phyloP scores from a whole-genome alignment of 2,888 invertebrate genomes.

The Dicycla oo region DNA sequence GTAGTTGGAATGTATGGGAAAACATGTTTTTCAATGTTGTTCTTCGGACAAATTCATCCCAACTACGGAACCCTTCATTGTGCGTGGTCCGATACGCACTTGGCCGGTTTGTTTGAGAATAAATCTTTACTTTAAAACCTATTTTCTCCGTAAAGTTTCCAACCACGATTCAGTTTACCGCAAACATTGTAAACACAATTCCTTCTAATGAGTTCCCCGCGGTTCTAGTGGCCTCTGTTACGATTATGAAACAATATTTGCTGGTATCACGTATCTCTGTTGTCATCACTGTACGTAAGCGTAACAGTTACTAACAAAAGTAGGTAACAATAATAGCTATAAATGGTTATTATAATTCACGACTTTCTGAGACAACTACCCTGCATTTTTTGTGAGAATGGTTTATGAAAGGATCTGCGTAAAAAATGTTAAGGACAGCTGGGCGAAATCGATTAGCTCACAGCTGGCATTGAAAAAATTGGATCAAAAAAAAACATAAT shows the following conservation, averaged over 20 bases:
- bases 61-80: no score
- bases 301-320: constrained; percentile 50
- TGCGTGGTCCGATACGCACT: no score
- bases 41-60: no score
- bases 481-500: constrained; percentile 10
- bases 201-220: constrained; percentile 38
- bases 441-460: constrained; percentile 23
- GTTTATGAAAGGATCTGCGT: constrained; percentile 43
- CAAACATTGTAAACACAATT: constrained; percentile 53
- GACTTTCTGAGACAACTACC: constrained; percentile 4
- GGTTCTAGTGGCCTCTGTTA: constrained; percentile 53
- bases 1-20: no score
- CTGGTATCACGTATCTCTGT: constrained; percentile 55
- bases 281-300: constrained; percentile 63
- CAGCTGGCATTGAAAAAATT: constrained; percentile 48
- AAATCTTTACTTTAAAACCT: no score
- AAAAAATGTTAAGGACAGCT: constrained; percentile 41
- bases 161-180: constrained; percentile 31
- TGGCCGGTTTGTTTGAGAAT: no score
- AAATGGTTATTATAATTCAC: neutral
- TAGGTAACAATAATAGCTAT: constrained; percentile 25
- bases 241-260: constrained; percentile 61
- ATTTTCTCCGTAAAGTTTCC: constrained; percentile 7
- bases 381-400: constrained; percentile 29
- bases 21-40: no score